Evolutionary conservation across 2,797 vertebrate genomes (phyloP).

Genomic region (Lindbergichthys nudifrons): DNA sequence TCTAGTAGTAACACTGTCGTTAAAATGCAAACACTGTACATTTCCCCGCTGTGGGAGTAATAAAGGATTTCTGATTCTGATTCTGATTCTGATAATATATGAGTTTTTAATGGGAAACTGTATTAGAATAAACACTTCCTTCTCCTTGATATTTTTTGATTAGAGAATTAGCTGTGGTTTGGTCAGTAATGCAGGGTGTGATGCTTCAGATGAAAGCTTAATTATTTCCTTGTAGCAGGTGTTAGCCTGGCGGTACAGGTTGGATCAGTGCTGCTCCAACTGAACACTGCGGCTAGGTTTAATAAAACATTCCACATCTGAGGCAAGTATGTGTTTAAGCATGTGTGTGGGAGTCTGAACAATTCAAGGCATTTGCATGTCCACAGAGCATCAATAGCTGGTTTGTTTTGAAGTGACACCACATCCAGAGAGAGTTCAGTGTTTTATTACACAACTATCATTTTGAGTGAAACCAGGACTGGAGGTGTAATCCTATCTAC

Average conservation of each 20-base stretch:
- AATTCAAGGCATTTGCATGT: conserved; percentile 28
- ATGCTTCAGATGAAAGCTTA: conserved; percentile 2
- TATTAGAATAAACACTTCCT: background rate
- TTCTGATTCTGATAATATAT: background rate
- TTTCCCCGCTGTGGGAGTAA: too few species aligned
- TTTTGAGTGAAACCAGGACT: conserved; percentile 10
- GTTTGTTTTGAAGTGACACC: background rate
- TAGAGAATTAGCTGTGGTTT: conserved; percentile 12
- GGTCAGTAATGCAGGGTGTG: background rate
- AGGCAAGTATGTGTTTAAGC: conserved; percentile 18
- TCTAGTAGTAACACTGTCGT: too few species aligned
- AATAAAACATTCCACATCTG: conserved; percentile 41
- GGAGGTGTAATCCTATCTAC: background rate
- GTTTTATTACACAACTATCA: conserved; percentile 3
- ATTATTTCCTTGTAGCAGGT: conserved; percentile 17
- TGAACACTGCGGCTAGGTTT: conserved; percentile 3
- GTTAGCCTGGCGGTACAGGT: background rate
- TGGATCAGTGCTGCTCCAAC: conserved; percentile 13
- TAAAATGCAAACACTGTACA: too few species aligned
- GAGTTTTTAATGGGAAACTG: background rate
- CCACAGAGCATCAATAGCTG: background rate
- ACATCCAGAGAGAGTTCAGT: too few species aligned
- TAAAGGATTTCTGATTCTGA: too few species aligned
- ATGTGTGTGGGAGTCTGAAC: conserved; percentile 41
- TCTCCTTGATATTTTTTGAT: background rate